Conservation (phyloP, 2,113 vertebrate species). For the Rutilus rutilus region DNA sequence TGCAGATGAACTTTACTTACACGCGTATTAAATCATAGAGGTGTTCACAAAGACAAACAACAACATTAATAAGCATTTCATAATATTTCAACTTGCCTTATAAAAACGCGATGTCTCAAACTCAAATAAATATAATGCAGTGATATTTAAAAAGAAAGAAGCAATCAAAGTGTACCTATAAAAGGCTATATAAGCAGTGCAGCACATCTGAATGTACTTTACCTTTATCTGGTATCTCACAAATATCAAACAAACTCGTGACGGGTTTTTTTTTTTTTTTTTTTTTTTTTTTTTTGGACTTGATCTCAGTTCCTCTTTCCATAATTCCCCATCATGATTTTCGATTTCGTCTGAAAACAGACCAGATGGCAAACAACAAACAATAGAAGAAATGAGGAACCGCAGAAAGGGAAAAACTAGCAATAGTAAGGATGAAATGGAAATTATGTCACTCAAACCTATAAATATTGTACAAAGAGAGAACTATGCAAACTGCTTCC, state of each 20-base stretch:
- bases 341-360: slow-evolving; percentile 60
- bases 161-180: neutral
- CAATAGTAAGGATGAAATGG: neutral
- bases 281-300: too few species aligned
- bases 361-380: slow-evolving; percentile 1
- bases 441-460: neutral
- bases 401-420: neutral
- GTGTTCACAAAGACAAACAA: neutral
- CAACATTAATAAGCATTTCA: neutral
- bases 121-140: neutral
- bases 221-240: neutral
- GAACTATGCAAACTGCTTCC: neutral
- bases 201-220: neutral
- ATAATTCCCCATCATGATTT: neutral
- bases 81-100: neutral
- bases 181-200: neutral
- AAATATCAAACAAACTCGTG: slow-evolving; percentile 29
- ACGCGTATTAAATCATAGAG: neutral
- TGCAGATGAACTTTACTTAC: neutral
- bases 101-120: neutral
- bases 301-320: slow-evolving; percentile 66
- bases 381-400: neutral
- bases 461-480: neutral
- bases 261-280: neutral
- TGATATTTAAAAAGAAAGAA: too few species aligned